Conservation (phyloP, 1,140 invertebrate genomes). For the Halictus rubicundus region DNA sequence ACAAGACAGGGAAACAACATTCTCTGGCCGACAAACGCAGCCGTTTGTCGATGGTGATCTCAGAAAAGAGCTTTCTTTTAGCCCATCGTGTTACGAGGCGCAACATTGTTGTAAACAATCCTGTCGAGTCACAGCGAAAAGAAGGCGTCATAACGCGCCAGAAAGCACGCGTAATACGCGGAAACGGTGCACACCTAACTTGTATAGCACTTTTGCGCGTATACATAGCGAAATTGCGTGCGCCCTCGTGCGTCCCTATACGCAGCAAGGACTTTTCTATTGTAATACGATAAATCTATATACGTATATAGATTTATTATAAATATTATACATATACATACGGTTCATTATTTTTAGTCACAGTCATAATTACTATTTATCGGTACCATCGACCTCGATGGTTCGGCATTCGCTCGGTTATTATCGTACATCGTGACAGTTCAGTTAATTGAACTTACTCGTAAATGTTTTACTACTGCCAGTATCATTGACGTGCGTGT, state of each 20-base stretch:
- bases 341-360: slow-evolving; percentile 60
- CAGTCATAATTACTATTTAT: slow-evolving; percentile 53
- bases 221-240: slow-evolving; percentile 70
- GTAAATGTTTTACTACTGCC: slow-evolving; percentile 34
- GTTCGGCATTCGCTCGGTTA: slow-evolving; percentile 29
- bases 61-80: slow-evolving; percentile 9
- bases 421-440: slow-evolving; percentile 25
- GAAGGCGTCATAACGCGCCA: background rate
- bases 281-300: slow-evolving; percentile 36
- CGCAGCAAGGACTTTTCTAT: slow-evolving; percentile 67
- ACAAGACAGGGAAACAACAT: background rate
- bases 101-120: slow-evolving; percentile 68
- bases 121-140: slow-evolving; percentile 31
- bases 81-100: background rate
- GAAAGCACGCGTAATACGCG: slow-evolving; percentile 32
- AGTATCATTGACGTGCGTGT: slow-evolving; percentile 26
- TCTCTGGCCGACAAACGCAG: background rate
- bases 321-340: slow-evolving; percentile 50
- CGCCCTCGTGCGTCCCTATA: slow-evolving; percentile 66
- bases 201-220: slow-evolving; percentile 72
- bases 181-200: slow-evolving; percentile 59
- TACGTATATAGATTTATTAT: slow-evolving; percentile 17
- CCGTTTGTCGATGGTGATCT: slow-evolving; percentile 1
- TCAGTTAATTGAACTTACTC: slow-evolving; percentile 5
- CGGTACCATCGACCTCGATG: slow-evolving; percentile 19